These are phyloP conservation scores for Psittacus erithacus DNA, from an alignment of 2,113 vertebrate species.

Conservation along the genomic window DNA sequence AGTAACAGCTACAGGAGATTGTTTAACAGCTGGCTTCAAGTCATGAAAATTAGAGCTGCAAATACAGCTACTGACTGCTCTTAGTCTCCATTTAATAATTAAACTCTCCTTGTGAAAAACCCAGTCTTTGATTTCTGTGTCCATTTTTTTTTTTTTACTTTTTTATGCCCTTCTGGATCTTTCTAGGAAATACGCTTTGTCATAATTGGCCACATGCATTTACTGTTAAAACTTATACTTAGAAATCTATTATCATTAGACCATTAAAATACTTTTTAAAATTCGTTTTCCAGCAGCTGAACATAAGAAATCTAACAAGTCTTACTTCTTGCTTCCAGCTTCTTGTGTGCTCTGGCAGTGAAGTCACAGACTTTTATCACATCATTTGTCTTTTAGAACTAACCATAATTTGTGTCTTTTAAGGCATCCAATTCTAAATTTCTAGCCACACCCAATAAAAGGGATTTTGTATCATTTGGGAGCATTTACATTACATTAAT, in stretches of 20 bases:
- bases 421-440: neutral
- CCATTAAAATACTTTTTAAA: neutral
- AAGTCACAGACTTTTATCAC: neutral
- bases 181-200: neutral
- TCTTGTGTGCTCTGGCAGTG: neutral
- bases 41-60: neutral
- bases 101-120: neutral
- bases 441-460: neutral
- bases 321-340: neutral
- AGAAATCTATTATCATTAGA: neutral
- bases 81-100: neutral
- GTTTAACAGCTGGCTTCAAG: neutral
- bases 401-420: neutral
- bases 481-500: neutral
- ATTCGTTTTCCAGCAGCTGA: neutral
- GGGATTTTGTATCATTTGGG: neutral
- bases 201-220: neutral
- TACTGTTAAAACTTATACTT: neutral
- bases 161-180: neutral
- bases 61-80: neutral
- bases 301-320: neutral
- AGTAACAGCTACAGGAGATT: neutral
- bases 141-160: neutral
- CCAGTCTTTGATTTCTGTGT: neutral
- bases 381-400: neutral